These are phyloP conservation scores for Cantharis lateralis DNA, from an alignment of 2,888 invertebrate genomes.

Conservation along the genomic window DNA sequence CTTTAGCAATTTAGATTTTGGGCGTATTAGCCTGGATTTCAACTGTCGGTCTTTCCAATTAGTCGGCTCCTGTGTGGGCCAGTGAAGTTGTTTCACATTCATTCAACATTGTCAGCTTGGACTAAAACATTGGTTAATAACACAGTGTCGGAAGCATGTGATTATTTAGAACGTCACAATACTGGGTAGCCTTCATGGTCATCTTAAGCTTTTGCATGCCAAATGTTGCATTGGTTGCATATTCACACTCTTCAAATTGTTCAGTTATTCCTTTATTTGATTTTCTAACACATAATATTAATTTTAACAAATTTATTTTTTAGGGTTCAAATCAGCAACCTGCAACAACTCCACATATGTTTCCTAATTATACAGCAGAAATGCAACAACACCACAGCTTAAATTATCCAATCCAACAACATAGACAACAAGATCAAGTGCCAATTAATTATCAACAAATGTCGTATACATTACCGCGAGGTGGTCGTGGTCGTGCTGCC, in stretches of 20 bases:
- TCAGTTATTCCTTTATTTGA: background rate
- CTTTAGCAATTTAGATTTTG: no score
- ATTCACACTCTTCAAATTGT: background rate
- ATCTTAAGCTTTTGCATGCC: no score
- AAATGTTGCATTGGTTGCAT: background rate
- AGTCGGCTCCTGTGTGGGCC: no score
- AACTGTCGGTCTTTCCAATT: no score
- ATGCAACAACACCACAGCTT: constrained; percentile 11
- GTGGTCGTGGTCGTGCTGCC: constrained; percentile 64
- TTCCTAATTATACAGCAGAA: constrained; percentile 8
- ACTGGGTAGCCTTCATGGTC: no score
- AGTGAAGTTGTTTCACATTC: no score
- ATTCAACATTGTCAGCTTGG: no score
- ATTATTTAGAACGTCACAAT: no score
- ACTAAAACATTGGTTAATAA: no score
- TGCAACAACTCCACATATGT: background rate
- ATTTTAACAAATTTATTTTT: background rate
- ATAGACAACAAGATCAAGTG: constrained; percentile 28
- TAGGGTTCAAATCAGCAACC: constrained; percentile 21
- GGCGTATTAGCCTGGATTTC: no score
- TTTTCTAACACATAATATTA: background rate
- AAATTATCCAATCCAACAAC: background rate
- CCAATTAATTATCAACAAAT: constrained; percentile 48
- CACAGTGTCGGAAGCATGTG: no score
- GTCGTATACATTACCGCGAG: constrained; percentile 68